A percentile compares a stretch with the other conserved stretches of the same genome.
Evolutionary conservation across 2,113 vertebrate genomes (phyloP).

Genomic region (Silurus meridionalis): DNA sequence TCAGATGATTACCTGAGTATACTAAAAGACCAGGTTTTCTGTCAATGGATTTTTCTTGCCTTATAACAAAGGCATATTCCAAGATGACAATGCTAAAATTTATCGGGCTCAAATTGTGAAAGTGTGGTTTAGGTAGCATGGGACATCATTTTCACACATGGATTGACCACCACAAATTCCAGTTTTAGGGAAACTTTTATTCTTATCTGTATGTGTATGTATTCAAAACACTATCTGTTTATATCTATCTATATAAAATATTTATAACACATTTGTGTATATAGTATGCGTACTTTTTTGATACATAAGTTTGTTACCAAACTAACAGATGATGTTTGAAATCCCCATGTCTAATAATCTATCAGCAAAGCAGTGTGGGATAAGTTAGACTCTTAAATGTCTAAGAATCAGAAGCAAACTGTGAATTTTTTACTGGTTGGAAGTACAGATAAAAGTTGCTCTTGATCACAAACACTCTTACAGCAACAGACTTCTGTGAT

Average conservation of each 20-base stretch:
- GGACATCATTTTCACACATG: no score
- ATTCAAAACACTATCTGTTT: not conserved
- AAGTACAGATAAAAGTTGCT: slow-evolving; percentile 11
- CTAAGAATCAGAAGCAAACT: not conserved
- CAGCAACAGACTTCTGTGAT: not conserved
- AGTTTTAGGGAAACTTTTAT: not conserved
- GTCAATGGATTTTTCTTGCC: no score
- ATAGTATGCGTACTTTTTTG: not conserved
- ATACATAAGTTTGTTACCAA: not conserved
- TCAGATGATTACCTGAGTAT: no score
- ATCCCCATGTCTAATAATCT: slow-evolving; percentile 1
- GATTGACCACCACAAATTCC: no score
- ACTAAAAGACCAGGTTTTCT: no score
- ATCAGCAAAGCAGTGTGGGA: slow-evolving; percentile 3
- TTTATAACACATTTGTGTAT: no score
- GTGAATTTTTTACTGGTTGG: slow-evolving; percentile 27
- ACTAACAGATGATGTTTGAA: not conserved
- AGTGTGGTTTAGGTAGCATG: no score
- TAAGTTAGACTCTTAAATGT: slow-evolving; percentile 18
- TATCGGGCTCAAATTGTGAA: no score
- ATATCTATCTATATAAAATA: not conserved
- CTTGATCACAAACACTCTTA: not conserved
- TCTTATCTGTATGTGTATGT: not conserved
- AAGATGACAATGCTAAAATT: no score
- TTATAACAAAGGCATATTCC: no score